Percentiles rank a stretch among this genome's conserved stretches.
phyloP scores from a whole-genome alignment of 2,113 vertebrate genomes.

The Aegithalos caudatus region DNA sequence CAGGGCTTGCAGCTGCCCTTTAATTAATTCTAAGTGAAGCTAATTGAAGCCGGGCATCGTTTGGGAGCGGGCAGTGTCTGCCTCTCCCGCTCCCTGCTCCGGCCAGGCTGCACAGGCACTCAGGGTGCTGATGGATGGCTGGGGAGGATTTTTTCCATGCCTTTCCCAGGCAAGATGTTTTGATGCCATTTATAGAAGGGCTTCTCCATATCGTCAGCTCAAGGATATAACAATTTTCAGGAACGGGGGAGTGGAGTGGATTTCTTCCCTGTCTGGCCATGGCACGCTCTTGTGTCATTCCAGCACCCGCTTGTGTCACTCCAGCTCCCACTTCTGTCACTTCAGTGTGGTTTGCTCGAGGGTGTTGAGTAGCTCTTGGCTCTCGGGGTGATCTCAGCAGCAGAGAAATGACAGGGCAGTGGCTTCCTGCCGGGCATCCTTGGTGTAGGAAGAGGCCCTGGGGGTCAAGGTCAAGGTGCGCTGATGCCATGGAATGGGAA shows the following conservation, averaged over 20 bases:
- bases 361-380: not conserved
- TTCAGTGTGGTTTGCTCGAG: not conserved
- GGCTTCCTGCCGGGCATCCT: not conserved
- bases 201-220: not conserved
- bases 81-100: not conserved
- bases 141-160: not conserved
- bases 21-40: slow-evolving; percentile 49
- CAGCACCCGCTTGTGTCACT: not conserved
- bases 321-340: not conserved
- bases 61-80: not conserved
- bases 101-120: not conserved
- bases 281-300: not conserved
- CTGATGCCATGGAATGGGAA: accelerated
- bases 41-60: slow-evolving; percentile 1
- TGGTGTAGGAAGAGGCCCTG: not conserved
- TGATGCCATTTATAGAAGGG: not conserved
- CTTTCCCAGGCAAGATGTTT: not conserved
- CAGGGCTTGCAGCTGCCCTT: slow-evolving; percentile 49
- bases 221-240: accelerated
- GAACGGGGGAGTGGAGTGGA: not conserved
- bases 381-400: not conserved
- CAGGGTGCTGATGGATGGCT: accelerated
- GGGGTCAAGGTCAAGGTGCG: not conserved
- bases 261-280: not conserved
- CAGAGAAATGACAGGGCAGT: not conserved